Percentiles rank a stretch among this genome's conserved stretches.
Conservation (phyloP, 2,797 vertebrate species). For the Hyperoplus lanceolatus region DNA sequence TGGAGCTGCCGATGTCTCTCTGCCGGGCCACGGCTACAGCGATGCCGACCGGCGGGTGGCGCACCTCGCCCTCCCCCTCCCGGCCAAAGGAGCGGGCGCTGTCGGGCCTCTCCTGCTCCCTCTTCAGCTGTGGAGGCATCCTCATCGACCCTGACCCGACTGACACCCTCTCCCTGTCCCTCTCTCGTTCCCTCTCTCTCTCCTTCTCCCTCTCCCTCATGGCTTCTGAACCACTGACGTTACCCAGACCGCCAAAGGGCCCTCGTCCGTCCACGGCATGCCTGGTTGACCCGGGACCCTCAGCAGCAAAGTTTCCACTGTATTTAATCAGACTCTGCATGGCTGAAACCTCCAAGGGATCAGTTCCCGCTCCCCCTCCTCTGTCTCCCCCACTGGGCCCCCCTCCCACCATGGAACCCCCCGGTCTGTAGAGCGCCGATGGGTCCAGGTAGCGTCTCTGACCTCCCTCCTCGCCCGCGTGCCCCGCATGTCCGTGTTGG, state of each 20-base stretch:
- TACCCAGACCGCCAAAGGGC: conserved; percentile 93
- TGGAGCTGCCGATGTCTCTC: conserved; percentile 88
- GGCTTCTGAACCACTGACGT: conserved; percentile 68
- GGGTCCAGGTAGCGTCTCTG: conserved; percentile 92
- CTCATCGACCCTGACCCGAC: conserved; percentile 83
- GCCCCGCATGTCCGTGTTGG: conserved; percentile 70
- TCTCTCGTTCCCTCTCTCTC: conserved; percentile 48
- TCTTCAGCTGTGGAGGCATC: conserved; percentile 90
- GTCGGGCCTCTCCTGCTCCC: conserved; percentile 94
- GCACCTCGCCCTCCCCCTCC: conserved; percentile 93
- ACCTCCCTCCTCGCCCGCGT: conserved; percentile 87
- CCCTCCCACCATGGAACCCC: conserved; percentile 63
- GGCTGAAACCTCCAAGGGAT: conserved; percentile 90
- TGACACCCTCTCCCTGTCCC: conserved; percentile 81
- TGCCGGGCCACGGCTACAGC: conserved; percentile 97
- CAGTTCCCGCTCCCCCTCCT: conserved; percentile 58
- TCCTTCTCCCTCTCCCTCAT: conserved; percentile 84
- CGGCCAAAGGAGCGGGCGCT: conserved; percentile 94
- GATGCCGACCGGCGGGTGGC: conserved; percentile 96
- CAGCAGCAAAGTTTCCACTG: conserved; percentile 94
- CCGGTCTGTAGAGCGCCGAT: conserved; percentile 80
- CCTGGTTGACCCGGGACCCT: conserved; percentile 82
- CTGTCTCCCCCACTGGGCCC: conserved; percentile 72
- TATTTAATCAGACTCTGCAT: conserved; percentile 99
- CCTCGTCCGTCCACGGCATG: conserved; percentile 87